Percentiles rank a stretch among this genome's conserved stretches.
phyloP scores from a whole-genome alignment of 1,140 invertebrate genomes.

The Reticulitermes speratus region DNA sequence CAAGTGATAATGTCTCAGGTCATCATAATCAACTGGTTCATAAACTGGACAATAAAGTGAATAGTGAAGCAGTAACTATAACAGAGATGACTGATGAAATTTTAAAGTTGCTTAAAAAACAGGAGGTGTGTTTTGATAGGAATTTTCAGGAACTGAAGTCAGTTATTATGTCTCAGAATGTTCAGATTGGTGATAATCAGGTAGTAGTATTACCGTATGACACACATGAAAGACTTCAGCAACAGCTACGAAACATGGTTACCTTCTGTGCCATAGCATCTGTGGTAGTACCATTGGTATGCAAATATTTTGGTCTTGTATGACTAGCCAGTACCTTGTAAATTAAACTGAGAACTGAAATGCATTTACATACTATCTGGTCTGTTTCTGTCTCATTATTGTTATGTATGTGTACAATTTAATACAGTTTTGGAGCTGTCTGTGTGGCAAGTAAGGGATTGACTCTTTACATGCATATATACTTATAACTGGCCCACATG shows the following conservation, averaged over 20 bases:
- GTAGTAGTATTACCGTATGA: conserved; percentile 2
- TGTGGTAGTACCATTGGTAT: conserved; percentile 1
- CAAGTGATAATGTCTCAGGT: conserved; percentile 13
- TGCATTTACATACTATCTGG: too few species aligned
- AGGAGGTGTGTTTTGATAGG: neutral
- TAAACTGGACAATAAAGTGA: conserved; percentile 29
- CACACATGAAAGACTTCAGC: neutral
- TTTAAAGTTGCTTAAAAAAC: neutral
- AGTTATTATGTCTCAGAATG: neutral
- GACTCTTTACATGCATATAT: too few species aligned
- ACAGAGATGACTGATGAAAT: neutral
- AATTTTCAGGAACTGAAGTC: conserved; percentile 28
- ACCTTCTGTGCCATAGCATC: neutral
- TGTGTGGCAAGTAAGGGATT: too few species aligned
- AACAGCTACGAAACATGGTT: neutral
- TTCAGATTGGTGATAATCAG: conserved; percentile 5
- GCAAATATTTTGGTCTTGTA: neutral
- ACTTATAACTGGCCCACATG: too few species aligned
- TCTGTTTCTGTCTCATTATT: too few species aligned
- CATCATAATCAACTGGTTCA: conserved; percentile 25
- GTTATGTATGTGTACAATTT: too few species aligned
- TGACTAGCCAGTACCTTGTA: neutral
- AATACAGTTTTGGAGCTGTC: too few species aligned
- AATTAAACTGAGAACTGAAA: too few species aligned
- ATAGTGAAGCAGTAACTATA: neutral